Evolutionary conservation across 2,888 invertebrate genomes (phyloP).

Genomic region (Caenorhabditis drosophilae): DNA sequence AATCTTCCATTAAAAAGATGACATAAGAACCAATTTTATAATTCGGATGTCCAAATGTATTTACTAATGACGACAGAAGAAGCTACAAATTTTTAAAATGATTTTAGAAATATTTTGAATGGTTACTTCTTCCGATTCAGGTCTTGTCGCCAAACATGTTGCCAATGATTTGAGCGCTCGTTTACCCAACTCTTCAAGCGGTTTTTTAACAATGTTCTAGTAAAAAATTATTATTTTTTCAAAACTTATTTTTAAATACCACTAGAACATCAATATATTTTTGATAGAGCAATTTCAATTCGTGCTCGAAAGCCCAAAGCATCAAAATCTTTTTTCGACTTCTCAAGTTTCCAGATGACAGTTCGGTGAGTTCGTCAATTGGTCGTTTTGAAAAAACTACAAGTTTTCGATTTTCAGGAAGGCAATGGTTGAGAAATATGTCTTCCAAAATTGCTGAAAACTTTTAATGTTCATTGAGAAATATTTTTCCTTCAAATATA

Average conservation of each 20-base stretch:
- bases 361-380: conserved; percentile 66
- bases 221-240: conserved; percentile 1
- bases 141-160: conserved; percentile 79
- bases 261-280: conserved; percentile 79
- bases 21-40: conserved; percentile 87
- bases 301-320: conserved; percentile 87
- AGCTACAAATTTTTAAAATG: conserved; percentile 35
- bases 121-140: conserved; percentile 83
- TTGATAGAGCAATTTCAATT: conserved; percentile 80
- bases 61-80: conserved; percentile 82
- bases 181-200: conserved; percentile 81
- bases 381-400: conserved; percentile 73
- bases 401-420: conserved; percentile 77
- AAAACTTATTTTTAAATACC: conserved; percentile 55
- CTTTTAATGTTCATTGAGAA: neutral
- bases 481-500: neutral
- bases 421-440: conserved; percentile 77
- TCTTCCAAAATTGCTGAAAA: conserved; percentile 80
- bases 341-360: conserved; percentile 75
- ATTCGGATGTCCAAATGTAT: conserved; percentile 92
- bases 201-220: conserved; percentile 76
- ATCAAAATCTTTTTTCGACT: conserved; percentile 70
- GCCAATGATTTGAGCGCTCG: conserved; percentile 80
- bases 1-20: conserved; percentile 82
- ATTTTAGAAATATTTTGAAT: conserved; percentile 1